Conservation (phyloP, 2,797 vertebrate genomes). For the Epinephelus malabaricus region DNA sequence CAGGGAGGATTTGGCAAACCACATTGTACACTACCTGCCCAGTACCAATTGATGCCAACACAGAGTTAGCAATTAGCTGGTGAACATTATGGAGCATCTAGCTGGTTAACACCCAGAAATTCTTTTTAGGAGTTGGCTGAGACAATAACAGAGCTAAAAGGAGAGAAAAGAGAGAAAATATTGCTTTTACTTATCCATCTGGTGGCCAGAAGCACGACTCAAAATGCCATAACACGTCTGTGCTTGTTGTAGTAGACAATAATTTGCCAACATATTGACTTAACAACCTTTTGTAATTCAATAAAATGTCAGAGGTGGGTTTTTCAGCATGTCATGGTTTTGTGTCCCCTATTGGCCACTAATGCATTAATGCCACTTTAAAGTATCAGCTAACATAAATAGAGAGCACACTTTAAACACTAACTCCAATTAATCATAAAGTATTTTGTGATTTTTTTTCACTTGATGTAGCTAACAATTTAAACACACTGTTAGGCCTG, state of each 20-base stretch:
- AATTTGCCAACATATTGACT: background rate
- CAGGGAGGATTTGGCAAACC: background rate
- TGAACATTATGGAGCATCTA: background rate
- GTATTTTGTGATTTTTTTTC: background rate
- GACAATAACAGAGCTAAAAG: background rate
- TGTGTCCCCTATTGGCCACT: background rate
- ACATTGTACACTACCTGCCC: background rate
- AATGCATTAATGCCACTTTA: background rate
- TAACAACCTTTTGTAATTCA: background rate
- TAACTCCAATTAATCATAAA: background rate
- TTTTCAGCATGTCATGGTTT: too few species aligned
- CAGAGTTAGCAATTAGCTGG: too few species aligned
- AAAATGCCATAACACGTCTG: too few species aligned
- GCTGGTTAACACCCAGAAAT: background rate
- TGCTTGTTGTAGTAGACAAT: background rate
- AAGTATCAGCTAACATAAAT: background rate
- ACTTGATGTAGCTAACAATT: background rate
- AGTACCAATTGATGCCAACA: too few species aligned
- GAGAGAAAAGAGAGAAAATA: too few species aligned
- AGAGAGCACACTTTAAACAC: background rate
- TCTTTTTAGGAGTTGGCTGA: background rate
- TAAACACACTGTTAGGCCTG: too few species aligned
- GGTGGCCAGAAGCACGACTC: too few species aligned
- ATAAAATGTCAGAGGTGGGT: background rate
- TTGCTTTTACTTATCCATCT: too few species aligned